Evolutionary conservation across 2,113 vertebrate genomes (phyloP).

Genomic region (Rousettus leschenaultii): DNA sequence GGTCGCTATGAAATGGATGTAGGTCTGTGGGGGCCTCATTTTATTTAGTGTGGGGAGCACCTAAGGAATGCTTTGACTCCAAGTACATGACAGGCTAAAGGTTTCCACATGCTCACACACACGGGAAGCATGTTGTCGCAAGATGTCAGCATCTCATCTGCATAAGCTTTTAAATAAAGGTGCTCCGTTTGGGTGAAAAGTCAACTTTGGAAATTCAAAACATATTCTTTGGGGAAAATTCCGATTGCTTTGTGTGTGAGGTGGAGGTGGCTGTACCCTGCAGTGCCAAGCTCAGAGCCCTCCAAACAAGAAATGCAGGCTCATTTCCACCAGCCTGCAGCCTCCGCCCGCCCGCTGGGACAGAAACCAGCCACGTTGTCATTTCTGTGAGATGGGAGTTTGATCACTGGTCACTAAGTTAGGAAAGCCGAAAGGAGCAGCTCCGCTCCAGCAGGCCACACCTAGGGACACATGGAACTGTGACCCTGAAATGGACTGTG

Average conservation of each 20-base stretch:
- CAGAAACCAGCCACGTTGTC: rapidly evolving
- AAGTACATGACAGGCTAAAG: background rate
- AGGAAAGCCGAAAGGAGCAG: background rate
- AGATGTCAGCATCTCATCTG: rapidly evolving
- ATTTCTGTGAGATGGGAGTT: background rate
- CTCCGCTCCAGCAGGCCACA: background rate
- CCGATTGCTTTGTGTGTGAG: background rate
- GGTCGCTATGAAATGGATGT: background rate
- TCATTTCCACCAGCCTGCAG: background rate
- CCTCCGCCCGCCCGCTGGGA: rapidly evolving
- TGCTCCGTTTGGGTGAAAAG: background rate
- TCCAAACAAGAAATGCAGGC: background rate
- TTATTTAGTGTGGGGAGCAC: background rate
- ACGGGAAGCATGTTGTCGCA: too few species aligned
- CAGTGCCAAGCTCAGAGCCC: background rate
- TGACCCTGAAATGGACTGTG: background rate
- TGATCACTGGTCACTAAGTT: background rate
- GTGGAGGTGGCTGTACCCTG: rapidly evolving
- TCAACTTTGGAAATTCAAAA: background rate
- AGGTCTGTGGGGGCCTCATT: background rate
- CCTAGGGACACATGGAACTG: background rate
- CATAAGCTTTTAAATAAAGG: background rate
- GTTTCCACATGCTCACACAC: background rate
- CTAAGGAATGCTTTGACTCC: background rate
- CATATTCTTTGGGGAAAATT: background rate